Conservation (phyloP, 2,113 vertebrate genomes). For the Myiopsitta monachus region DNA sequence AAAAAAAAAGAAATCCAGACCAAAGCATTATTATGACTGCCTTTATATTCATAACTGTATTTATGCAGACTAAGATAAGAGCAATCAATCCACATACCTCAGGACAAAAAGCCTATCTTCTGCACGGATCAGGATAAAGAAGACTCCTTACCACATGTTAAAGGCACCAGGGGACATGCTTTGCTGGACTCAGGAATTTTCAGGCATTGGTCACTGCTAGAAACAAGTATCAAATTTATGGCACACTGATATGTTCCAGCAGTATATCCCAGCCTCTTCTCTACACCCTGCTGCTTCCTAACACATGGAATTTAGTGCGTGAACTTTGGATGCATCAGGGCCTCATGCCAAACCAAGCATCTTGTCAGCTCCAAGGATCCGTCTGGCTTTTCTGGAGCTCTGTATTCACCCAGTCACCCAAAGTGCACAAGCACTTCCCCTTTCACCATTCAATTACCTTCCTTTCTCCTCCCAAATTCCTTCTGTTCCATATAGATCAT, state of each 20-base stretch:
- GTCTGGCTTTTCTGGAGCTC: background rate
- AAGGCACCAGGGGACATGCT: background rate
- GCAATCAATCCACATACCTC: constrained; percentile 35
- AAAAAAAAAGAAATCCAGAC: background rate
- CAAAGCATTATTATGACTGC: background rate
- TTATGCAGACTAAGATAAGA: constrained; percentile 52
- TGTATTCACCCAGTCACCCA: background rate
- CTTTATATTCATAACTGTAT: constrained; percentile 37
- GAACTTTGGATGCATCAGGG: background rate
- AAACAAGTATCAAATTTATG: background rate
- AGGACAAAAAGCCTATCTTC: constrained; percentile 22
- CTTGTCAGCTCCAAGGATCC: background rate
- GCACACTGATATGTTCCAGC: background rate
- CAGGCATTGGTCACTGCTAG: background rate
- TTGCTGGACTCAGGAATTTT: background rate
- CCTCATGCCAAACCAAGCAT: rapidly evolving
- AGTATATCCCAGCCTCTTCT: background rate
- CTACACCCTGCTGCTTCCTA: background rate
- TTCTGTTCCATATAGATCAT: background rate
- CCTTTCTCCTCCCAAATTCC: background rate
- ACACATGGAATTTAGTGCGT: background rate
- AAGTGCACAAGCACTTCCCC: background rate
- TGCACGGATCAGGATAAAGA: constrained; percentile 12
- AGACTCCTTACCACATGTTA: background rate
- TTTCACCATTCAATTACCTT: background rate